Evolutionary conservation across 2,888 invertebrate species (phyloP).

Genomic region (Pediacus dermestoides): DNA sequence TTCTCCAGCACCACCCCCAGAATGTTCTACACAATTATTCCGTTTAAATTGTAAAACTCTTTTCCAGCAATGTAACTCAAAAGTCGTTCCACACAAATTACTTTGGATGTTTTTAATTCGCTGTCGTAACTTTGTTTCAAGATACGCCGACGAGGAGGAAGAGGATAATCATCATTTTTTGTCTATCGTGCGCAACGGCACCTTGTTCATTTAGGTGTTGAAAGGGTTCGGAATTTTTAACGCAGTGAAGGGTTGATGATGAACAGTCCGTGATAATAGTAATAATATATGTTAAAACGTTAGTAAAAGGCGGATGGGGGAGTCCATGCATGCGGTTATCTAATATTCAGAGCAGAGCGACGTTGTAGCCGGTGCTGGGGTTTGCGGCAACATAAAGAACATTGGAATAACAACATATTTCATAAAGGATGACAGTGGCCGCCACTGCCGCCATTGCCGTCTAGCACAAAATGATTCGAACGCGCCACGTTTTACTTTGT

Average conservation of each 20-base stretch:
- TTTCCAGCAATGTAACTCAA: background rate
- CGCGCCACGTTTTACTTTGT: conserved; percentile 11
- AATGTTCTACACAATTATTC: conserved; percentile 1
- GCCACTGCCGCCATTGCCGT: conserved; percentile 6
- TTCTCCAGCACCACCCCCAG: no score
- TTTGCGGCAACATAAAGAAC: conserved; percentile 21
- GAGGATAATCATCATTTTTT: no score
- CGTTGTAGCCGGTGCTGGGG: no score
- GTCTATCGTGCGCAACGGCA: no score
- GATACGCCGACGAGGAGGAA: no score
- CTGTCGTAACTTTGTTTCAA: no score
- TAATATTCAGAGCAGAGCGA: conserved; percentile 19
- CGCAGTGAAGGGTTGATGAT: no score
- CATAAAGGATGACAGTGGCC: conserved; percentile 9
- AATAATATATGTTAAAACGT: background rate
- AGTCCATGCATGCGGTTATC: conserved; percentile 20
- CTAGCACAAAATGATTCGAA: conserved; percentile 7
- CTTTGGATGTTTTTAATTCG: no score
- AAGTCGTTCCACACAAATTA: no score
- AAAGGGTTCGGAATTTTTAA: no score
- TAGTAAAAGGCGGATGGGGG: conserved; percentile 16
- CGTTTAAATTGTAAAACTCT: conserved; percentile 1
- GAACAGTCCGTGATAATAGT: conserved; percentile 2
- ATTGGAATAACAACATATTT: conserved; percentile 21
- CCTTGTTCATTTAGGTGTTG: no score